Evolutionary conservation across 2,888 invertebrate species (phyloP).

Genomic region (Mythimna albipuncta): DNA sequence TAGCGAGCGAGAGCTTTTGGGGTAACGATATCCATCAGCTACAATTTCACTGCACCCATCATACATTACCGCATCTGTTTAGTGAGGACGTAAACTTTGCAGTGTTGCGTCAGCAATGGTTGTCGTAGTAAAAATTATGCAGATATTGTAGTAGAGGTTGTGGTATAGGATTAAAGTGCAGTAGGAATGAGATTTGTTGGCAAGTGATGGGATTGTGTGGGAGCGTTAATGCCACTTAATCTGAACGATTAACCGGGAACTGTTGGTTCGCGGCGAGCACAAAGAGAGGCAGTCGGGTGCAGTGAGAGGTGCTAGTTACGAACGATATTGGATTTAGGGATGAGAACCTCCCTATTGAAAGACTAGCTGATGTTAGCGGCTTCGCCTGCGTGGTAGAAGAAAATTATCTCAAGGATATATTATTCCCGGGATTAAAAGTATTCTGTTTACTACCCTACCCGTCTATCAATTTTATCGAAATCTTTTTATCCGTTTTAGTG

Average conservation of each 20-base stretch:
- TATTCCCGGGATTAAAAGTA: too few relatives aligned
- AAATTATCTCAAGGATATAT: too few relatives aligned
- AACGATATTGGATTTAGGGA: conserved; percentile 71
- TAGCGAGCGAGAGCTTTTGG: conserved; percentile 84
- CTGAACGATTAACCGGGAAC: conserved; percentile 80
- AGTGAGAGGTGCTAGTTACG: conserved; percentile 59
- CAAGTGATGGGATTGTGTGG: conserved; percentile 86
- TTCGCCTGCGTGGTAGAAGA: too few relatives aligned
- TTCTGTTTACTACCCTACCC: too few relatives aligned
- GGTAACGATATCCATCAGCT: conserved; percentile 65
- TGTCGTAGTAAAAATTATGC: conserved; percentile 31
- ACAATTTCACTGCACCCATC: conserved; percentile 28
- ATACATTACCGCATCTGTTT: conserved; percentile 68
- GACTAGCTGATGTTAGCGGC: too few relatives aligned
- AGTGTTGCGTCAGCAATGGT: conserved; percentile 61
- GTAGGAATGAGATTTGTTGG: conserved; percentile 87
- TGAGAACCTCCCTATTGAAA: conserved; percentile 15
- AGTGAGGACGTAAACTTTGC: background rate
- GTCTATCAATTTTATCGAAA: too few relatives aligned
- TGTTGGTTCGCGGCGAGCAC: conserved; percentile 70
- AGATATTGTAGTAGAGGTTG: conserved; percentile 40
- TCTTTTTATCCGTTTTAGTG: too few relatives aligned
- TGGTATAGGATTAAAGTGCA: conserved; percentile 84
- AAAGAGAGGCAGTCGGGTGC: conserved; percentile 71
- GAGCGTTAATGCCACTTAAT: conserved; percentile 84